Conservation (phyloP, 1,140 invertebrate species). For the Diprion similis region DNA sequence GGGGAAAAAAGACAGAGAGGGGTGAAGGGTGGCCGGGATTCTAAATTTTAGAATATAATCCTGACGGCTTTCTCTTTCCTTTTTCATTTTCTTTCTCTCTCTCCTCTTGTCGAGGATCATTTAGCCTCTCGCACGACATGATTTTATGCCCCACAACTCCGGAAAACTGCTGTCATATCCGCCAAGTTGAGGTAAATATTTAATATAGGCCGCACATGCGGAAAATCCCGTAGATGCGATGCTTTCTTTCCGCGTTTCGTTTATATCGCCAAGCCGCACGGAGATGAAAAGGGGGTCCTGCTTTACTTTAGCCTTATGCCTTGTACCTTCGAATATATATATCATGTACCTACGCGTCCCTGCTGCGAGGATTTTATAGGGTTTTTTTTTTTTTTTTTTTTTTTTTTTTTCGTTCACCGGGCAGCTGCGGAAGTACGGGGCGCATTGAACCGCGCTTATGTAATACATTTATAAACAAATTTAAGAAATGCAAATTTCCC, state of each 20-base stretch:
- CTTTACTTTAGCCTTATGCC: too few relatives aligned
- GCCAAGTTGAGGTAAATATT: background rate
- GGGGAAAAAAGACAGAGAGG: background rate
- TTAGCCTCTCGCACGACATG: constrained; percentile 6
- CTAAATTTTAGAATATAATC: constrained; percentile 26
- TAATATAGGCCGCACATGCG: background rate
- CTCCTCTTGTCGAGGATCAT: background rate
- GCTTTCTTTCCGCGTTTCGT: background rate
- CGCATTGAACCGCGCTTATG: too few relatives aligned
- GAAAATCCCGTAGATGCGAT: background rate
- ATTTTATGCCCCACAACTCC: constrained; percentile 1
- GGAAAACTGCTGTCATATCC: background rate
- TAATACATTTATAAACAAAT: too few relatives aligned
- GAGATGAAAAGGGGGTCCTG: background rate
- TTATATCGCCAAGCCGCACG: background rate
- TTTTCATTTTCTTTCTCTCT: too few relatives aligned
- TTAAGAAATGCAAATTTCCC: too few relatives aligned
- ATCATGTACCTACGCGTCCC: too few relatives aligned
- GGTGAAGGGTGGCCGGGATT: constrained; percentile 17
- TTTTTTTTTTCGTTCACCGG: too few relatives aligned
- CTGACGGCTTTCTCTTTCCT: constrained; percentile 28
- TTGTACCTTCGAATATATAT: too few relatives aligned
- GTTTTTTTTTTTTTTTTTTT: too few relatives aligned
- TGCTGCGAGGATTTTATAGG: too few relatives aligned
- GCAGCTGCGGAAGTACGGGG: too few relatives aligned